phyloP scores from a whole-genome alignment of 1,140 invertebrate genomes.

The Popillia japonica region DNA sequence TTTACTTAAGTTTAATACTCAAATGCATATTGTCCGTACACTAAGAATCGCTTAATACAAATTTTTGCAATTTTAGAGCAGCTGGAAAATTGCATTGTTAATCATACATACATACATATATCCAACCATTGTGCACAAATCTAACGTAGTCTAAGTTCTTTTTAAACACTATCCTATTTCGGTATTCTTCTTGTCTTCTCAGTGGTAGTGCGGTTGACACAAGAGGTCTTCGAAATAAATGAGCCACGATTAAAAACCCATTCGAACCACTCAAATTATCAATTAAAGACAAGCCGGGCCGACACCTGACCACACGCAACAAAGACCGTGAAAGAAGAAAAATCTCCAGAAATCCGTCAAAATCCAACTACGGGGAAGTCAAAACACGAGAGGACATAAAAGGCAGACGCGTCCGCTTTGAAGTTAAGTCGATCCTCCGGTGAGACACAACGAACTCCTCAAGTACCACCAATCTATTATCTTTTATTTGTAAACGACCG shows the following conservation, averaged over 20 bases:
- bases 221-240: slow-evolving; percentile 6
- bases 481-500: slow-evolving; percentile 54
- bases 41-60: too few relatives aligned
- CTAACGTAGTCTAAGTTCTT: too few relatives aligned
- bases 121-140: too few relatives aligned
- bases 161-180: too few relatives aligned
- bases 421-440: slow-evolving; percentile 47
- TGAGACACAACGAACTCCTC: slow-evolving; percentile 42
- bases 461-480: slow-evolving; percentile 53
- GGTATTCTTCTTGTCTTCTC: background rate
- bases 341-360: slow-evolving; percentile 35
- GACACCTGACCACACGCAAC: slow-evolving; percentile 35
- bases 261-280: background rate
- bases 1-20: too few relatives aligned
- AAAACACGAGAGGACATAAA: slow-evolving; percentile 41
- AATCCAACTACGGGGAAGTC: slow-evolving; percentile 37
- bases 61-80: too few relatives aligned
- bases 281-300: slow-evolving; percentile 4
- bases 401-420: slow-evolving; percentile 47
- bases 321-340: slow-evolving; percentile 7
- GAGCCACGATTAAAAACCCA: slow-evolving; percentile 1
- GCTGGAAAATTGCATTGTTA: too few relatives aligned
- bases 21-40: too few relatives aligned
- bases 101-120: too few relatives aligned
- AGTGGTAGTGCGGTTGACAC: background rate